Percentiles rank a stretch among this genome's conserved stretches.
Conservation (phyloP, 2,888 invertebrate genomes). For the Tiliacea aurago region DNA sequence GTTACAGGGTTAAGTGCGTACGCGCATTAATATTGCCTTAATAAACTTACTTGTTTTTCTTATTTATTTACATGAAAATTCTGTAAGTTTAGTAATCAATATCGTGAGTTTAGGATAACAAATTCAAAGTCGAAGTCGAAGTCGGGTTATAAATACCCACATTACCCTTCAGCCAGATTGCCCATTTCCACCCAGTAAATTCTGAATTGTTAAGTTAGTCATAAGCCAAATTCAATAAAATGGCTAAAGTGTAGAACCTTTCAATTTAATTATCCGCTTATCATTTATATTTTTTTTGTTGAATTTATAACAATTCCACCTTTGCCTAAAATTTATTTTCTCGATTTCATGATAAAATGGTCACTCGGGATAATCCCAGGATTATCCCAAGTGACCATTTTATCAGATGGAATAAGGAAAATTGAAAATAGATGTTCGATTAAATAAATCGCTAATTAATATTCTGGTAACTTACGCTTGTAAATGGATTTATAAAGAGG, state of each 20-base stretch:
- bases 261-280: not conserved
- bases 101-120: not conserved
- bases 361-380: conserved; percentile 32
- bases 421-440: conserved; percentile 24
- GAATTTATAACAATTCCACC: not conserved
- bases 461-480: conserved; percentile 11
- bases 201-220: not conserved
- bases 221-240: not conserved
- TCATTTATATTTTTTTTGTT: not conserved
- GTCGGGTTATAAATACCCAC: too few relatives aligned
- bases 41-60: conserved; percentile 22
- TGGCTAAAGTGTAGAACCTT: not conserved
- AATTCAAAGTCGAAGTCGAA: not conserved
- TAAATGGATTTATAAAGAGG: conserved; percentile 7
- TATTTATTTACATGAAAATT: conserved; percentile 1
- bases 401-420: conserved; percentile 22
- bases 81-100: not conserved
- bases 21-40: conserved; percentile 35
- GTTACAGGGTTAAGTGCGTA: conserved; percentile 54
- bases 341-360: conserved; percentile 6
- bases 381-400: too few relatives aligned
- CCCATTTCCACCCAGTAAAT: not conserved
- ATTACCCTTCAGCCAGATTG: not conserved
- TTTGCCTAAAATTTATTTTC: not conserved
- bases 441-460: conserved; percentile 34